A percentile compares a stretch with the other conserved stretches of the same genome.
Evolutionary conservation across 2,888 invertebrate genomes (phyloP).

Genomic region (Dasysyrphus tricinctus): DNA sequence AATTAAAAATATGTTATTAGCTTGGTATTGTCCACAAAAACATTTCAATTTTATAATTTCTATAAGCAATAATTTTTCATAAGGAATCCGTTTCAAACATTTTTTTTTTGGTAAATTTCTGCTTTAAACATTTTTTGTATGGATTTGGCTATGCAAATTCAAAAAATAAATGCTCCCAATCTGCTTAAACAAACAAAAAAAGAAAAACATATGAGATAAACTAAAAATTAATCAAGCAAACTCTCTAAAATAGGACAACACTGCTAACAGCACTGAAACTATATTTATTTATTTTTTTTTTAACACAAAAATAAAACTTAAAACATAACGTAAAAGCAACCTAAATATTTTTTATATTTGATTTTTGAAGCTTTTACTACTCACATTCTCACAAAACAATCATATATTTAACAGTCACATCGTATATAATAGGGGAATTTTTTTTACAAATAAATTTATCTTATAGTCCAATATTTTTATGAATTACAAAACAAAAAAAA

Average conservation of each 20-base stretch:
- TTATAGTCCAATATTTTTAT: conserved; percentile 11
- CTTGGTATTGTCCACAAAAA: too few relatives aligned
- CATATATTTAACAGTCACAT: conserved; percentile 63
- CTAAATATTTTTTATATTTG: conserved; percentile 48
- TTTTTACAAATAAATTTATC: conserved; percentile 12
- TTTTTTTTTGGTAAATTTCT: neutral
- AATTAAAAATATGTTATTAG: too few relatives aligned
- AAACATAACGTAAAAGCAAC: conserved; percentile 65
- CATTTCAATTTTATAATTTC: too few relatives aligned
- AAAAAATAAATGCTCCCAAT: neutral
- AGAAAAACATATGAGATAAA: conserved; percentile 26
- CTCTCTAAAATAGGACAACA: conserved; percentile 41
- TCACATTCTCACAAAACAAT: conserved; percentile 62
- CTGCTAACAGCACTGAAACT: conserved; percentile 43
- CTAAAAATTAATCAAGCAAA: conserved; percentile 32
- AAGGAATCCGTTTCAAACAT: too few relatives aligned
- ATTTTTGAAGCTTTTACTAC: conserved; percentile 74
- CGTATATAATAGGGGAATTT: conserved; percentile 30
- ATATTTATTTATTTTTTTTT: conserved; percentile 31
- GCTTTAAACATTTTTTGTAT: neutral
- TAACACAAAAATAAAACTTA: conserved; percentile 51
- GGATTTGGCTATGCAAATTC: neutral
- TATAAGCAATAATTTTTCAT: neutral
- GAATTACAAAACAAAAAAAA: too few relatives aligned
- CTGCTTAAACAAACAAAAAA: conserved; percentile 30